Evolutionary conservation across 2,888 invertebrate genomes (phyloP).

Genomic region (Periphyllus acericola): DNA sequence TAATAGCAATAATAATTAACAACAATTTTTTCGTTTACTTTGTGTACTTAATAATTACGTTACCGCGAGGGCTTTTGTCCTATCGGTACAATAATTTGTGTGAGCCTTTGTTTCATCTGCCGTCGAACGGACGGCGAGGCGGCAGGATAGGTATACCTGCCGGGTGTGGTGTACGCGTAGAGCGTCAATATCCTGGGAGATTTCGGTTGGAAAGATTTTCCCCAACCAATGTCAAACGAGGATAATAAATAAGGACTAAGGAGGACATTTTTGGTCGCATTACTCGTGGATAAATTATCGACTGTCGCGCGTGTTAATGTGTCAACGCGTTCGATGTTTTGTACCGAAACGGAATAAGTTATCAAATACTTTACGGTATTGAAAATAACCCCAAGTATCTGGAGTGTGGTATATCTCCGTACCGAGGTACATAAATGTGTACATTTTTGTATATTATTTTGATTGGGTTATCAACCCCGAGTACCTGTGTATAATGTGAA

Average conservation of each 20-base stretch:
- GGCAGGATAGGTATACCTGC: background rate
- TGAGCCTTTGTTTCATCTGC: background rate
- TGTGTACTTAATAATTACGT: background rate
- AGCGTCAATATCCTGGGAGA: background rate
- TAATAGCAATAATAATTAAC: background rate
- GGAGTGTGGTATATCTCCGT: too few species aligned
- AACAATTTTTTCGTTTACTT: background rate
- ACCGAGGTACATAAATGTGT: too few species aligned
- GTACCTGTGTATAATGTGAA: too few species aligned
- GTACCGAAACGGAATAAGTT: background rate
- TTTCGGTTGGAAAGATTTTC: background rate
- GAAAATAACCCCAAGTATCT: background rate
- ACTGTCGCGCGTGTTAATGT: background rate
- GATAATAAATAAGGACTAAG: background rate
- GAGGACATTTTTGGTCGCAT: background rate
- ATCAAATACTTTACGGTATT: background rate
- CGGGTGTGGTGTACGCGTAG: too few species aligned
- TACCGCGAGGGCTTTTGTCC: background rate
- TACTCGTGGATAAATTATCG: background rate
- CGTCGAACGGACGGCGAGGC: background rate
- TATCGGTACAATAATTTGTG: background rate
- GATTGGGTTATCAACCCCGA: too few species aligned
- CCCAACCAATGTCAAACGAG: background rate
- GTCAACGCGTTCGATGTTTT: background rate
- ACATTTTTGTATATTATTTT: too few species aligned